A percentile compares a stretch with the other conserved stretches of the same genome.
These are phyloP conservation scores for Callyntrura sp. DNA, from an alignment of 2,888 invertebrate species.

Conservation along the genomic window DNA sequence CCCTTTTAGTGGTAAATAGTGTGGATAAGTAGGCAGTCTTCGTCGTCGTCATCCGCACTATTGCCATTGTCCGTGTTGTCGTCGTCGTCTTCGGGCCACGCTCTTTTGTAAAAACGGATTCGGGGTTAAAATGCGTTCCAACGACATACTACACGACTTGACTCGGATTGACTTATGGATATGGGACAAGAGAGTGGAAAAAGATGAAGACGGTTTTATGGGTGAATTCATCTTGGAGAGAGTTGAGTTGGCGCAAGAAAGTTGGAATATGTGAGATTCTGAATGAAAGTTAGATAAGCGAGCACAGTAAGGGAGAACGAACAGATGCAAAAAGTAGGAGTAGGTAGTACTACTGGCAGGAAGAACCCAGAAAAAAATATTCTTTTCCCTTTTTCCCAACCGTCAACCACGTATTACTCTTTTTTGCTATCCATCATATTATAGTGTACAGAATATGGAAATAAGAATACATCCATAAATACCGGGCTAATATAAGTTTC, in stretches of 20 bases:
- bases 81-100: conserved; percentile 39
- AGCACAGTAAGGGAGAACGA: conserved; percentile 58
- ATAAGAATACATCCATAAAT: too few species aligned
- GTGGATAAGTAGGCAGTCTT: not conserved
- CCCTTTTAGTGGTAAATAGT: not conserved
- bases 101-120: conserved; percentile 55
- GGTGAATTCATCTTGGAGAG: conserved; percentile 78
- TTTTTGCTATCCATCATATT: too few species aligned
- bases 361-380: conserved; percentile 55
- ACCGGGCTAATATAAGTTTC: too few species aligned
- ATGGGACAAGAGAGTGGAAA: conserved; percentile 74
- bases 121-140: conserved; percentile 68
- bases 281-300: conserved; percentile 65
- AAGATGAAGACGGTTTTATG: conserved; percentile 77
- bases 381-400: conserved; percentile 54
- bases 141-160: conserved; percentile 70
- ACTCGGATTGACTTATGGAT: conserved; percentile 77
- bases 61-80: conserved; percentile 26
- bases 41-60: conserved; percentile 33
- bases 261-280: conserved; percentile 61
- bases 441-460: too few species aligned
- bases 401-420: too few species aligned
- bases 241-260: conserved; percentile 68
- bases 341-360: too few species aligned
- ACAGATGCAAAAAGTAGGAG: conserved; percentile 63